A percentile compares a stretch with the other conserved stretches of the same genome.
These are phyloP conservation scores for Caprella mutica DNA, from an alignment of 2,888 invertebrate species.

Conservation along the genomic window DNA sequence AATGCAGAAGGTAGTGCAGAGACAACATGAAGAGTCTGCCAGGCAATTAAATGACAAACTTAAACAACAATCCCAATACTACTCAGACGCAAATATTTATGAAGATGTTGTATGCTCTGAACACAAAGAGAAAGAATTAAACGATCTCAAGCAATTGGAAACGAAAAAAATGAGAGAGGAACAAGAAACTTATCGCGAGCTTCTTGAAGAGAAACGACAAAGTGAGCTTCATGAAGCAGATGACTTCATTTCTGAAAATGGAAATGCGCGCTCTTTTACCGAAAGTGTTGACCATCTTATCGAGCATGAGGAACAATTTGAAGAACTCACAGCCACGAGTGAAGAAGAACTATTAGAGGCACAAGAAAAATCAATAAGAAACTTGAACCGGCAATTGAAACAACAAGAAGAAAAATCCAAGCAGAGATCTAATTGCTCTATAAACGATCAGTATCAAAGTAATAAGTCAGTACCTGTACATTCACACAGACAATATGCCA, in stretches of 20 bases:
- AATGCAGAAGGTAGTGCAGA: background rate
- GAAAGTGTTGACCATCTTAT: constrained; percentile 8
- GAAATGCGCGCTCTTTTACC: no score
- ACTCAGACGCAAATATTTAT: background rate
- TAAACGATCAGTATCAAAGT: no score
- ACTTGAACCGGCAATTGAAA: constrained; percentile 28
- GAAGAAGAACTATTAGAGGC: constrained; percentile 33
- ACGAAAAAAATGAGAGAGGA: constrained; percentile 22
- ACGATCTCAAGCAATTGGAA: constrained; percentile 1
- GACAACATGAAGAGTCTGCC: background rate
- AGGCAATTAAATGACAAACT: background rate
- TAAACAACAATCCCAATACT: background rate
- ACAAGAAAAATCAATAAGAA: constrained; percentile 32
- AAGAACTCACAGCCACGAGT: constrained; percentile 26
- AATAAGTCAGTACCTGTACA: no score
- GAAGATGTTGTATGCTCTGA: background rate
- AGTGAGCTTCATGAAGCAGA: constrained; percentile 28
- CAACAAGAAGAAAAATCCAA: constrained; percentile 25
- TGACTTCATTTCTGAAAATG: constrained; percentile 32
- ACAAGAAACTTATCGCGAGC: constrained; percentile 27
- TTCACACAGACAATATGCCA: constrained; percentile 7
- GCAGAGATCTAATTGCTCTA: constrained; percentile 9
- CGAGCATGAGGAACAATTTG: constrained; percentile 25
- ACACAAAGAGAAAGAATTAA: background rate
- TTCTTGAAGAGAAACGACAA: constrained; percentile 24